Conservation (phyloP, 2,113 vertebrate genomes). For the Grantiella picta region DNA sequence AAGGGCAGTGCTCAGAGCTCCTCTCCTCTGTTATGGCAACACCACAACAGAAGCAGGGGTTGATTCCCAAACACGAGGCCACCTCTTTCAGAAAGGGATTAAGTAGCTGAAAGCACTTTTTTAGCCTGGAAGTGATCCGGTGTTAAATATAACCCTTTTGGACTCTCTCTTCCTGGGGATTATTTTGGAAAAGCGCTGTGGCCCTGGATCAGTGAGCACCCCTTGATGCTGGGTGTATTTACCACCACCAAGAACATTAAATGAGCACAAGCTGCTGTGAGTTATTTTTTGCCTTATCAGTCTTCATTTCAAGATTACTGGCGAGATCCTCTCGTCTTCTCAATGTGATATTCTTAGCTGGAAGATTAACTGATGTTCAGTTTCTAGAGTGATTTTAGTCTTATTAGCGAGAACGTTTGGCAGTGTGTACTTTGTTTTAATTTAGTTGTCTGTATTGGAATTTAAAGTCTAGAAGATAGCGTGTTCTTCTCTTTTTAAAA, state of each 20-base stretch:
- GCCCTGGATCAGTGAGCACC: background rate
- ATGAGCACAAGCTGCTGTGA: background rate
- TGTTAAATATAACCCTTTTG: background rate
- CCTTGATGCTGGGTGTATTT: background rate
- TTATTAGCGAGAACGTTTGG: background rate
- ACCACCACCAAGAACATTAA: background rate
- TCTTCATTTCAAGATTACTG: background rate
- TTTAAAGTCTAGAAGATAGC: background rate
- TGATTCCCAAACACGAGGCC: background rate
- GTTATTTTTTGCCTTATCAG: background rate
- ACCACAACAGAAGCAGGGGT: background rate
- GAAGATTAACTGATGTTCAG: background rate
- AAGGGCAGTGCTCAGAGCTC: background rate
- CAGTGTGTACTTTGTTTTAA: background rate
- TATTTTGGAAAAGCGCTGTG: background rate
- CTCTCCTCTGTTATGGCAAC: conserved; percentile 43
- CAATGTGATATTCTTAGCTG: background rate
- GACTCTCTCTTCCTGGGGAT: background rate
- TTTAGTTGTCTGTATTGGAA: background rate
- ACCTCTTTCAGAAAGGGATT: conserved; percentile 40
- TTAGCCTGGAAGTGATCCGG: background rate
- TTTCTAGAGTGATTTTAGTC: background rate
- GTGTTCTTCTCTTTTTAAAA: background rate
- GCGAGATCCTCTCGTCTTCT: background rate
- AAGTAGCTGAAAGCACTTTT: conserved; percentile 25